Percentiles rank a stretch among this genome's conserved stretches.
phyloP scores from a whole-genome alignment of 2,113 vertebrate species.

The Menura novaehollandiae region DNA sequence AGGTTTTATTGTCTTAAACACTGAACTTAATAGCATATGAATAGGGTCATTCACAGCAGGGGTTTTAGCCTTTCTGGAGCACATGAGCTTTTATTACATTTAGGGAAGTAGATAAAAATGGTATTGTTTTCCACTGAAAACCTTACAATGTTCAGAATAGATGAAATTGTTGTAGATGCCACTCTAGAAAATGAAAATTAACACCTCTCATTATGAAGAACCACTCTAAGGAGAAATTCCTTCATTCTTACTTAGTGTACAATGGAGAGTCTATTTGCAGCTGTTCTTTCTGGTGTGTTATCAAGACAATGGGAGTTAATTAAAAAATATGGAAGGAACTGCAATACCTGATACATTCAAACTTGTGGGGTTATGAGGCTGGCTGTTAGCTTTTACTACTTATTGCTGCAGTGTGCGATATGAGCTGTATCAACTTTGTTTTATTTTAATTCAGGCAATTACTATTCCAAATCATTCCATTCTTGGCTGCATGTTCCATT shows the following conservation, averaged over 20 bases:
- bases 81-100: neutral
- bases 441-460: neutral
- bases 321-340: neutral
- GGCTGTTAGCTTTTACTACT: neutral
- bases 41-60: neutral
- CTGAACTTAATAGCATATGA: neutral
- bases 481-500: neutral
- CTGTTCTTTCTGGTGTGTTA: neutral
- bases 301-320: neutral
- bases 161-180: neutral
- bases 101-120: neutral
- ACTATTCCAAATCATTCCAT: neutral
- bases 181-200: constrained; percentile 2
- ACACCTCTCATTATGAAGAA: neutral
- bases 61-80: neutral
- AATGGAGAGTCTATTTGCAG: neutral
- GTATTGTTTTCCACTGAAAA: neutral
- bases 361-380: neutral
- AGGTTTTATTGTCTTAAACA: neutral
- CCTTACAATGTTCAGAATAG: neutral
- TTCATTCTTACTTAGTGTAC: neutral
- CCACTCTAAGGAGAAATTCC: neutral
- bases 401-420: neutral
- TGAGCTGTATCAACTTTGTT: neutral
- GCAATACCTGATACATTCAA: neutral